Conservation (phyloP, 2,888 invertebrate genomes). For the Chaetogeoica ovagalla region DNA sequence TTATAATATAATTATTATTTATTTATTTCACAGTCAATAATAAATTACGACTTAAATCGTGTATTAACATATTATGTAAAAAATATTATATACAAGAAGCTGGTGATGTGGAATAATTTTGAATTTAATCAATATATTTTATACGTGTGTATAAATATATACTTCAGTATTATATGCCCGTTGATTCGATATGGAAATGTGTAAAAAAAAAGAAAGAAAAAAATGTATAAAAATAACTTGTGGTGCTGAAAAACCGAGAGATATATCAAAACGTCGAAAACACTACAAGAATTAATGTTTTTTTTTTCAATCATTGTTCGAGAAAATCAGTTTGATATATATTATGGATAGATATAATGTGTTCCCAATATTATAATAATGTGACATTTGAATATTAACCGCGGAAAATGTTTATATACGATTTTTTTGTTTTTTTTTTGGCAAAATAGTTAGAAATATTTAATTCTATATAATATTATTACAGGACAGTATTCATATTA, state of each 20-base stretch:
- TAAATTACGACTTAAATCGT: background rate
- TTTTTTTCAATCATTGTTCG: background rate
- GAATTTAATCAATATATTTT: background rate
- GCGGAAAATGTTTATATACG: too few relatives aligned
- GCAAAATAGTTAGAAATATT: too few relatives aligned
- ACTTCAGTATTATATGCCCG: background rate
- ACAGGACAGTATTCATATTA: too few relatives aligned
- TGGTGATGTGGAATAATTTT: background rate
- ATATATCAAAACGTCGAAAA: slow-evolving; percentile 6
- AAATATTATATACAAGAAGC: background rate
- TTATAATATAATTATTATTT: too few relatives aligned
- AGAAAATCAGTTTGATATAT: background rate
- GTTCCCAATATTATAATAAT: too few relatives aligned
- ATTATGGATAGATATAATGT: too few relatives aligned
- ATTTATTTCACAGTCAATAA: too few relatives aligned
- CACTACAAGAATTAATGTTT: background rate
- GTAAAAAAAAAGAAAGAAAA: background rate
- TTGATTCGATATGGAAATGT: slow-evolving; percentile 16
- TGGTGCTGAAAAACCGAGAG: too few relatives aligned
- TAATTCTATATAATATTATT: too few relatives aligned
- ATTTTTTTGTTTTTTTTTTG: too few relatives aligned
- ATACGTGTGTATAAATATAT: background rate
- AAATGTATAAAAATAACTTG: background rate
- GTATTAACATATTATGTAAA: background rate
- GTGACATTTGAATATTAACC: too few relatives aligned